A percentile compares a stretch with the other conserved stretches of the same genome.
Conservation (phyloP, 2,888 invertebrate genomes). For the Conomelus anceps region DNA sequence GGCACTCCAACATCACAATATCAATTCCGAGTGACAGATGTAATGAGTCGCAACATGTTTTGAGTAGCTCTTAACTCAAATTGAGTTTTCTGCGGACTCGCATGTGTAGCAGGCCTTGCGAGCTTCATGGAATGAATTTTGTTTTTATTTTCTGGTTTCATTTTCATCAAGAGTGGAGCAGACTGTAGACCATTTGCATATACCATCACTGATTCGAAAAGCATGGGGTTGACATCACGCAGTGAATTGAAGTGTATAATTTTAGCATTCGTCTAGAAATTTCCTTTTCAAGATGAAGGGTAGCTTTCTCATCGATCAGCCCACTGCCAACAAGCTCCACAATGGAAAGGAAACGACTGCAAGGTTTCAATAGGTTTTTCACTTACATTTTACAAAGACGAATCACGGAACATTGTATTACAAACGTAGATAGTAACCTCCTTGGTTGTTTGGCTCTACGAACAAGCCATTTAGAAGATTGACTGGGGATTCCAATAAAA, state of each 20-base stretch:
- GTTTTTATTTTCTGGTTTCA: too few species aligned
- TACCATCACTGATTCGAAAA: background rate
- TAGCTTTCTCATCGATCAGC: background rate
- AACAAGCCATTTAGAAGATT: background rate
- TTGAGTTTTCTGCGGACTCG: too few species aligned
- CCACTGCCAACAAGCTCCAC: background rate
- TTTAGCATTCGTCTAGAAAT: background rate
- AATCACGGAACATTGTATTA: background rate
- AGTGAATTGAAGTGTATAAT: background rate
- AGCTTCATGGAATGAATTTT: too few species aligned
- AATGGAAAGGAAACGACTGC: background rate
- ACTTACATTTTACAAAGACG: background rate
- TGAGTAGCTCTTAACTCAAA: too few species aligned
- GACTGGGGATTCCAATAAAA: background rate
- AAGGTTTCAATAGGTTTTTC: background rate
- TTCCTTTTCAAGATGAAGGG: background rate
- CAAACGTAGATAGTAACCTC: background rate
- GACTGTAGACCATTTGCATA: background rate
- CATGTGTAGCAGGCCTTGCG: too few species aligned
- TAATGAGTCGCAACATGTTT: too few species aligned
- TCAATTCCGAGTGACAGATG: too few species aligned
- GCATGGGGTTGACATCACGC: background rate
- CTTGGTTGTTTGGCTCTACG: too few species aligned
- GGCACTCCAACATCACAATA: too few species aligned
- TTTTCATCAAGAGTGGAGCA: background rate